Percentiles rank a stretch among this genome's conserved stretches.
These are phyloP conservation scores for mouse (Mus musculus) DNA, from an alignment of 2,113 vertebrate genomes.

Conservation along the genomic window GRCm39 chr11:58503501-58504000, in stretches of 20 bases:
- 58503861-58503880: neutral
- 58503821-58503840: neutral
- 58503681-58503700: neutral
- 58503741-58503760: neutral
- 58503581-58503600: too few species aligned
- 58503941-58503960: too few species aligned
- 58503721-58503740: neutral
- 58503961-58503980: neutral
- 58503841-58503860: neutral
- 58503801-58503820: neutral
- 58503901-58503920: neutral
- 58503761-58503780: neutral
- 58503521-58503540: neutral
- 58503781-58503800: rapidly evolving
- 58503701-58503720: neutral
- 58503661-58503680: neutral
- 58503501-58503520: neutral
- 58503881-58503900: neutral
- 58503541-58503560: neutral
- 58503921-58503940: neutral
- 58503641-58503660: neutral
- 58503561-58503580: neutral
- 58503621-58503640: slow-evolving; percentile 30
- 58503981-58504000: neutral
- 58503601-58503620: too few species aligned